Evolutionary conservation across 2,797 vertebrate species (phyloP).

Genomic region (Hemitrygon akajei): DNA sequence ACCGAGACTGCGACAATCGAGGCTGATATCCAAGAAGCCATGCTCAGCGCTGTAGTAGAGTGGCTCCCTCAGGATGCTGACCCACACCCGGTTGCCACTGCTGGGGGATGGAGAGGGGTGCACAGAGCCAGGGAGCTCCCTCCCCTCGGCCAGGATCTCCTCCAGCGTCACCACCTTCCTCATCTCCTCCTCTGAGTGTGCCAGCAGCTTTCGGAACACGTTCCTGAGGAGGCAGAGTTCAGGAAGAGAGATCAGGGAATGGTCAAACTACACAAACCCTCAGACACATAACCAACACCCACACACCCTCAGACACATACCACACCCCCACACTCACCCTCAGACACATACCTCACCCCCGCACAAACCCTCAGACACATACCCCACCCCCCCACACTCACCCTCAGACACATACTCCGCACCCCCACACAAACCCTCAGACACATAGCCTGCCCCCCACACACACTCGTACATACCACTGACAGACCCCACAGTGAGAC

Average conservation of each 20-base stretch:
- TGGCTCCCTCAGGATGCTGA: constrained; percentile 89
- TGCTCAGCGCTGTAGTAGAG: constrained; percentile 97
- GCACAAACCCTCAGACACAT: too few relatives aligned
- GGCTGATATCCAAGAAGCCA: constrained; percentile 90
- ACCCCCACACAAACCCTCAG: too few relatives aligned
- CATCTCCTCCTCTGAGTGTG: constrained; percentile 86
- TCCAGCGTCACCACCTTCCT: constrained; percentile 89
- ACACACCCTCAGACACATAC: not conserved
- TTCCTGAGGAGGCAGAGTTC: constrained; percentile 61
- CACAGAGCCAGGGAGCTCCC: constrained; percentile 66
- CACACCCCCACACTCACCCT: too few relatives aligned
- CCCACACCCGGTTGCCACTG: constrained; percentile 83
- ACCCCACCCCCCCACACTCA: too few relatives aligned
- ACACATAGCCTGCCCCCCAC: too few relatives aligned
- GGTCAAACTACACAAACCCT: too few relatives aligned
- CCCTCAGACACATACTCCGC: too few relatives aligned
- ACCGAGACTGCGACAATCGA: constrained; percentile 92
- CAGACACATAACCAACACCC: too few relatives aligned
- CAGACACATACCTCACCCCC: too few relatives aligned
- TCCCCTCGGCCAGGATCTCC: constrained; percentile 93
- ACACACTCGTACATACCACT: too few relatives aligned
- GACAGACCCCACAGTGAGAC: too few relatives aligned
- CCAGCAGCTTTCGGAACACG: constrained; percentile 88
- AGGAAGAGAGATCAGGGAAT: not conserved
- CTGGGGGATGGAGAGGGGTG: constrained; percentile 73